These are phyloP conservation scores for Melanotaenia parkinsoni DNA, from an alignment of 2,797 vertebrate genomes.

Conservation along the genomic window DNA sequence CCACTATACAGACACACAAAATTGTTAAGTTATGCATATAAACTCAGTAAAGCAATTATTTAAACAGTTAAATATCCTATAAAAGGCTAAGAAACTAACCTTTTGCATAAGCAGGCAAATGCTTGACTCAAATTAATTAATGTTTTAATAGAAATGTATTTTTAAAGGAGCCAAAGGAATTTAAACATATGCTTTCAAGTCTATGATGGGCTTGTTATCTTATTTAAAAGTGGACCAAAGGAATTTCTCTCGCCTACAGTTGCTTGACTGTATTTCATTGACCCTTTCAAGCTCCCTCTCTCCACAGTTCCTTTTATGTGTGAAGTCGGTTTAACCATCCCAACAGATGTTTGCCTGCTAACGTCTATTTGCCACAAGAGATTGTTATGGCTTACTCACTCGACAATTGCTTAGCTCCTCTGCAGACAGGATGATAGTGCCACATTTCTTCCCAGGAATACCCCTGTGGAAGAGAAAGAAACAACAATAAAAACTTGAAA, in stretches of 20 bases:
- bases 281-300: constrained; percentile 2
- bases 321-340: constrained; percentile 30
- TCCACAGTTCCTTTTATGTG: constrained; percentile 24
- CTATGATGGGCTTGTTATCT: neutral
- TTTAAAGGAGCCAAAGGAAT: neutral
- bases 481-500: constrained; percentile 25
- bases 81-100: neutral
- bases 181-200: neutral
- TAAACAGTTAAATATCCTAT: neutral
- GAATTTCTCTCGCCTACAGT: neutral
- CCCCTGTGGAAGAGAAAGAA: constrained; percentile 81
- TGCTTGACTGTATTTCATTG: neutral
- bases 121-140: neutral
- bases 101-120: neutral
- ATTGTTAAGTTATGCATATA: neutral
- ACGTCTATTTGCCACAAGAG: constrained; percentile 36
- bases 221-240: constrained; percentile 1
- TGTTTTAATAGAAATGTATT: constrained; percentile 1
- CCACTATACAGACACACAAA: no score
- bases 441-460: constrained; percentile 92
- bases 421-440: constrained; percentile 89
- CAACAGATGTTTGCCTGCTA: constrained; percentile 52
- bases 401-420: constrained; percentile 95
- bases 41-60: neutral
- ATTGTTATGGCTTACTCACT: constrained; percentile 82